Conservation (phyloP, 2,113 vertebrate genomes). For the Chinchilla lanigera region DNA sequence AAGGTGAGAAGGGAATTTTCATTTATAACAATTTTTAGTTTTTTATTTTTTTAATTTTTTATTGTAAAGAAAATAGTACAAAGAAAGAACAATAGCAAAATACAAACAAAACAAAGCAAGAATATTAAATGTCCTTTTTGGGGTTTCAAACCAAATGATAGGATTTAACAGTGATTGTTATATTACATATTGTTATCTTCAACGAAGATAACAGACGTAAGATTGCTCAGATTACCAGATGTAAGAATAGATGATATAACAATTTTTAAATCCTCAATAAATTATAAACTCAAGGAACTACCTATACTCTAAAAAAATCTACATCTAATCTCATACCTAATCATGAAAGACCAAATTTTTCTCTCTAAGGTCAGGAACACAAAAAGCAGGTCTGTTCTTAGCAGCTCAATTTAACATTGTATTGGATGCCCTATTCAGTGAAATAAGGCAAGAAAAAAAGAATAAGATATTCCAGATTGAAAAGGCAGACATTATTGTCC, state of each 20-base stretch:
- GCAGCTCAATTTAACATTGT: background rate
- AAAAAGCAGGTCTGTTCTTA: background rate
- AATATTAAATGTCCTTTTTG: no score
- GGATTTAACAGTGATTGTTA: no score
- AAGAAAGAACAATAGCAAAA: no score
- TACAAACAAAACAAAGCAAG: no score
- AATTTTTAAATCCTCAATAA: background rate
- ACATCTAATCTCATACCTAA: background rate
- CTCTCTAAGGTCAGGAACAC: background rate
- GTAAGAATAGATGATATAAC: no score
- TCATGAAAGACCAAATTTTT: background rate
- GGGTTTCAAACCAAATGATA: no score
- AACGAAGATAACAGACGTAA: no score
- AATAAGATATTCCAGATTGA: background rate
- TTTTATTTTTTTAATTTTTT: no score
- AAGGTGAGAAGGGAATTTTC: background rate
- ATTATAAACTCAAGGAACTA: background rate
- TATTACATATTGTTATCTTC: no score
- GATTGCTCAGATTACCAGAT: no score
- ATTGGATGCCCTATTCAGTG: background rate
- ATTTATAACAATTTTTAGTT: background rate
- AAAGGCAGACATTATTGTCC: background rate
- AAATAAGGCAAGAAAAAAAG: constrained; percentile 1
- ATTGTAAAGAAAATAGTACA: no score
- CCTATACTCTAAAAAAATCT: background rate